Evolutionary conservation across 2,113 vertebrate species (phyloP).

Genomic region (Apteryx mantelli): DNA sequence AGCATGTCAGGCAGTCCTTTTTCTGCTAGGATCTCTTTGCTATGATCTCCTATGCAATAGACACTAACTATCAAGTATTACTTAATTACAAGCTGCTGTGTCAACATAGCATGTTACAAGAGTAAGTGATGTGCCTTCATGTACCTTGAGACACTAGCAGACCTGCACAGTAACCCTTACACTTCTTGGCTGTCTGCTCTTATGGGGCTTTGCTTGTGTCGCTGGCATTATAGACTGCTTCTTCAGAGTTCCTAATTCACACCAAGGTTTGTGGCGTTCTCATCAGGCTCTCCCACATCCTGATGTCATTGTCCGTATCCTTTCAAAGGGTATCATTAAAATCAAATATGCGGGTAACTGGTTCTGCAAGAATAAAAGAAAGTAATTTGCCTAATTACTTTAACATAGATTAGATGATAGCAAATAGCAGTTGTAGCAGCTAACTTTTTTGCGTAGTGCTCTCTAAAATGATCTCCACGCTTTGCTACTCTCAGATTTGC

Average conservation of each 20-base stretch:
- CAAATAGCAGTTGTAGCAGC: not conserved
- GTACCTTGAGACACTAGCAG: not conserved
- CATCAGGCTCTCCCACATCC: not conserved
- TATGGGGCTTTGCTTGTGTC: not conserved
- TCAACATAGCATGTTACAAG: not conserved
- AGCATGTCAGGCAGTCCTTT: not conserved
- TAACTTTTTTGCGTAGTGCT: not conserved
- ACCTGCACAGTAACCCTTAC: not conserved
- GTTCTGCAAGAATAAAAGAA: not conserved
- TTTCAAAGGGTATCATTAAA: not conserved
- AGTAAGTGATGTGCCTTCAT: not conserved
- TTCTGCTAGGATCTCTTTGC: not conserved
- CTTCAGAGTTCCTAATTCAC: not conserved
- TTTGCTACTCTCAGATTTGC: not conserved
- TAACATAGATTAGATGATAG: not conserved
- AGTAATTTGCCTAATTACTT: not conserved
- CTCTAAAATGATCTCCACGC: conserved; percentile 9
- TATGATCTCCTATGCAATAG: not conserved
- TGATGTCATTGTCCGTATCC: not conserved
- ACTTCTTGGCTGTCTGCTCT: not conserved
- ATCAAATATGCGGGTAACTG: not conserved
- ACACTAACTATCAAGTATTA: not conserved
- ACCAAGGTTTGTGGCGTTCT: not conserved
- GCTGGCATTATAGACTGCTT: not conserved
- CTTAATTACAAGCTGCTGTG: not conserved